A percentile compares a stretch with the other conserved stretches of the same genome.
Evolutionary conservation across 2,113 vertebrate genomes (phyloP).

Genomic region (Neomonachus schauinslandi): DNA sequence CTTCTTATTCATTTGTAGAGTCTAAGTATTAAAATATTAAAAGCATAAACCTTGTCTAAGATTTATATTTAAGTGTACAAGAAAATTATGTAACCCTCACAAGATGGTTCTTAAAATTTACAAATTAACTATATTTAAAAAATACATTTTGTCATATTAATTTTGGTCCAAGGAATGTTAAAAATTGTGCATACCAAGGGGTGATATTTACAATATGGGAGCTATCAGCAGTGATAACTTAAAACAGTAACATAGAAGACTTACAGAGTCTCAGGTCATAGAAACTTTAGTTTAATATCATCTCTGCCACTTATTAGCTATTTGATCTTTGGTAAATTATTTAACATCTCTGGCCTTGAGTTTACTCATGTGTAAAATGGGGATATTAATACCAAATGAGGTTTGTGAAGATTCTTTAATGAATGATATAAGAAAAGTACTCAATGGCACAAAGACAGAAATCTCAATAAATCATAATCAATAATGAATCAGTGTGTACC

Average conservation of each 20-base stretch:
- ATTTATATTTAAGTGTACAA: neutral
- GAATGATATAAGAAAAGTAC: neutral
- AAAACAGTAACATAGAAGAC: neutral
- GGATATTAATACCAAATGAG: conserved; percentile 64
- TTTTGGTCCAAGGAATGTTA: neutral
- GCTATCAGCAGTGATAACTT: neutral
- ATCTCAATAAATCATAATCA: conserved; percentile 3
- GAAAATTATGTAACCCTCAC: neutral
- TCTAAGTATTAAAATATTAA: conserved; percentile 20
- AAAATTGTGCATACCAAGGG: neutral
- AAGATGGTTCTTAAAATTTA: neutral
- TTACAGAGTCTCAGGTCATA: neutral
- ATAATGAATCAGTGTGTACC: neutral
- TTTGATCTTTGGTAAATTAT: conserved; percentile 69
- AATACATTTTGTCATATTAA: neutral
- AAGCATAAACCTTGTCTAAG: neutral
- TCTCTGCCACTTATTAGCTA: conserved; percentile 29
- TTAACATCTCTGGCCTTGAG: conserved; percentile 43
- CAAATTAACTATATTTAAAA: neutral
- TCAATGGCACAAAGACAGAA: neutral
- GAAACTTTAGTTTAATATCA: conserved; percentile 41
- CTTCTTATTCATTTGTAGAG: neutral
- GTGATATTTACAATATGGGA: neutral
- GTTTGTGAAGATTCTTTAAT: conserved; percentile 3
- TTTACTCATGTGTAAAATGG: conserved; percentile 61